Evolutionary conservation across 2,888 invertebrate genomes (phyloP), one percentile per base, ranked within the genome.

Genomic region (Oegoconia quadripuncta): DNA sequence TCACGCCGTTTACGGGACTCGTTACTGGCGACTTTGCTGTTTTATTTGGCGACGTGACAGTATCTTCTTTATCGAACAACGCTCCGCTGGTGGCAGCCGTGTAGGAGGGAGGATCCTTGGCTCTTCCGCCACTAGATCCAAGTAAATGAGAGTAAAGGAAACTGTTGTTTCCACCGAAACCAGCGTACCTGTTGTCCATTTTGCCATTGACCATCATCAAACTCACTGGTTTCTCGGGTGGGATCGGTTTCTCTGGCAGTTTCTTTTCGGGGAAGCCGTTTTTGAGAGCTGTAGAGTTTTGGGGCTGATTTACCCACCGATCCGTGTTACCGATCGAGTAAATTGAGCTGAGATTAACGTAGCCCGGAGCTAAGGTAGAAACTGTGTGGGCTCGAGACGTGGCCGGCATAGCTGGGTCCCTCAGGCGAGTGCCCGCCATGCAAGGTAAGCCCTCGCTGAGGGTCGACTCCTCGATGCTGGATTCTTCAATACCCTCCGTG

Each of bases 141-240:
- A 84, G 48, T 13, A 86, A 54, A 37, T 87, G 84, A 7, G 83
- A 82, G 53, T 88, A 88, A 1, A 88, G 59, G 46, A 88, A 88
- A 49, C 88, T 88, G 42, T 83, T 84, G 58, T 88, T 88, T 15
- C 83, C 78, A 43, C 76, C 54, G 39, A 59, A 77, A 8, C 77
- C 65, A 1, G 79, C 63, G 57, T 76, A 81, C 48, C 79, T 62
- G 39, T 77, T 76, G 48, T 87, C 87, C 68, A 68, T 72, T 58
- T 87, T 86, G 0, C 86, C 84, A 50, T 84, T 84, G 27, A 87
- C 77, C 82, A 86, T 86, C 78, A 82, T 77, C 9, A 88, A 52
- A 46, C 82, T 88, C 42, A 88, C 83, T 0, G 88, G 87, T 43
- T 88, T 88, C 37, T 87, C 88, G 1, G 86, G 88, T 1, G 86